Conservation (phyloP, 2,888 invertebrate genomes). For the Athripsodes cinereus region DNA sequence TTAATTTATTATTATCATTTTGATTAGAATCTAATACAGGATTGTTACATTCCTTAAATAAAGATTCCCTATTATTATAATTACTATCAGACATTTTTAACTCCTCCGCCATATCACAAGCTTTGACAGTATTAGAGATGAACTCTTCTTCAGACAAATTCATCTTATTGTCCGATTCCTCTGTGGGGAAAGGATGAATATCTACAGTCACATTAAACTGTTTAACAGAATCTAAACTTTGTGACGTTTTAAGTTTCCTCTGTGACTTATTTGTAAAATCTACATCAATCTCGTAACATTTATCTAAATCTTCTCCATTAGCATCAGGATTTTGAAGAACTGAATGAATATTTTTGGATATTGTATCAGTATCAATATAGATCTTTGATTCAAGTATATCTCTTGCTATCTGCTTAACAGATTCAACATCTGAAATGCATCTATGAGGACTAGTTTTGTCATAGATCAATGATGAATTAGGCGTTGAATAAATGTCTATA, state of each 20-base stretch:
- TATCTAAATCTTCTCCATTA: neutral
- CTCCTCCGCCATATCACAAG: conserved; percentile 6
- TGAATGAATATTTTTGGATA: neutral
- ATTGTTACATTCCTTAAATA: conserved; percentile 13
- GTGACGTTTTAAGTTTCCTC: conserved; percentile 10
- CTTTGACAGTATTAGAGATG: neutral
- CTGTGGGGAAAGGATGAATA: conserved; percentile 17
- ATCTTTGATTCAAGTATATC: conserved; percentile 8
- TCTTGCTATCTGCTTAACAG: conserved; percentile 7
- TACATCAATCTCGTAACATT: conserved; percentile 13
- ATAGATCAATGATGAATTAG: neutral
- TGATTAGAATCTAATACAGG: conserved; percentile 22
- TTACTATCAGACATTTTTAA: conserved; percentile 1
- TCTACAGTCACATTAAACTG: conserved; percentile 22
- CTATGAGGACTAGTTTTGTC: neutral
- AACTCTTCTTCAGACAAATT: neutral
- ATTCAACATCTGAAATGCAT: conserved; percentile 7
- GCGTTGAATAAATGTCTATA: conserved; percentile 3
- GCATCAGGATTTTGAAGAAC: conserved; percentile 5
- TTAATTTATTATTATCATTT: conserved; percentile 15
- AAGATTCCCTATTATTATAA: neutral
- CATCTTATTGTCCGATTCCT: neutral
- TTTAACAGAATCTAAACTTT: conserved; percentile 14
- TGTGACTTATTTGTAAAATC: conserved; percentile 16
- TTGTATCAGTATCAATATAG: neutral